Evolutionary conservation across 2,113 vertebrate species (phyloP).

Genomic region (Lichenostomus cassidix): DNA sequence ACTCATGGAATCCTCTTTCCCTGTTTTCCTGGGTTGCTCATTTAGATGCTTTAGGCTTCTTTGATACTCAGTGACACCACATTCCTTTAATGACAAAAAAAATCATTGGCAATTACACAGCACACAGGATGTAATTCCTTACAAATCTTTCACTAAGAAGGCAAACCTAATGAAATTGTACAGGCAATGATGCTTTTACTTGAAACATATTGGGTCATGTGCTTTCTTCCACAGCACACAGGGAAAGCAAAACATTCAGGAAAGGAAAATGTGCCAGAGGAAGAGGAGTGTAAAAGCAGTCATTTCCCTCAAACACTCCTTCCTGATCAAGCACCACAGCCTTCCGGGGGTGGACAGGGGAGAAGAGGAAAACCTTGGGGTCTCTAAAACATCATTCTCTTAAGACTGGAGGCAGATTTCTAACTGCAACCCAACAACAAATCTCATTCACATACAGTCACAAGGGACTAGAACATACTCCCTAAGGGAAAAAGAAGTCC

Average conservation of each 20-base stretch:
- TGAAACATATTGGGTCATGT: conserved; percentile 1
- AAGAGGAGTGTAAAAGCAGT: conserved; percentile 26
- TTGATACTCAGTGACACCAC: background rate
- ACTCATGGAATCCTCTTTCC: background rate
- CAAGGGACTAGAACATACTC: background rate
- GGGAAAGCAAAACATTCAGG: conserved; percentile 26
- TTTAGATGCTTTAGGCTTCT: background rate
- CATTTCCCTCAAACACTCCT: background rate
- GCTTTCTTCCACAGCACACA: background rate
- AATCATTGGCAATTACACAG: background rate
- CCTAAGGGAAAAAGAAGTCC: background rate
- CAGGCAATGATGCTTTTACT: background rate
- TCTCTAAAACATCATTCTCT: background rate
- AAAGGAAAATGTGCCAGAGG: conserved; percentile 20
- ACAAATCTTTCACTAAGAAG: conserved; percentile 13
- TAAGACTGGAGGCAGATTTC: background rate
- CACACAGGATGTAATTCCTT: background rate
- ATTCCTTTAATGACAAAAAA: background rate
- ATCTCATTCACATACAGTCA: background rate
- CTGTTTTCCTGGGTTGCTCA: background rate
- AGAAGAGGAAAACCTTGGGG: background rate
- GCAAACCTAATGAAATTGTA: background rate
- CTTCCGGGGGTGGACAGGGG: background rate
- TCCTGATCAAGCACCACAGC: background rate
- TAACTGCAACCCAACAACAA: background rate